These are phyloP conservation scores for Gambusia affinis DNA, from an alignment of 2,113 vertebrate genomes.

Conservation along the genomic window DNA sequence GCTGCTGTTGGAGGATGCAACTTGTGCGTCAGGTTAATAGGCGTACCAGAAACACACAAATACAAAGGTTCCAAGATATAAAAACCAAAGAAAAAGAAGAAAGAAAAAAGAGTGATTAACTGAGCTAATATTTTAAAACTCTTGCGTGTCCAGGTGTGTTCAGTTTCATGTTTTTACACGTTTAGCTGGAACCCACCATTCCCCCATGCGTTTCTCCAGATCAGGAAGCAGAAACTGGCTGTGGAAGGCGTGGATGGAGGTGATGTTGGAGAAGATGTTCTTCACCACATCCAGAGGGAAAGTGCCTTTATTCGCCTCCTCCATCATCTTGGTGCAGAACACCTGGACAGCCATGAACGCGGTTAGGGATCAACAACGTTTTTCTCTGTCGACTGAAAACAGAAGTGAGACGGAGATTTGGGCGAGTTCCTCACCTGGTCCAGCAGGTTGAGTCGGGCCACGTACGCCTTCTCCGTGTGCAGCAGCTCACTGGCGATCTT, in stretches of 20 bases:
- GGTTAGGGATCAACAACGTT: neutral
- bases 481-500: slow-evolving; percentile 96
- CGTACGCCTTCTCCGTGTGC: slow-evolving; percentile 94
- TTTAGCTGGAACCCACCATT: slow-evolving; percentile 86
- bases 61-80: too few relatives aligned
- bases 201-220: slow-evolving; percentile 95
- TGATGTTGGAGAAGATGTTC: slow-evolving; percentile 98
- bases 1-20: too few relatives aligned
- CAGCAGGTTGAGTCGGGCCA: slow-evolving; percentile 89
- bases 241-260: slow-evolving; percentile 93
- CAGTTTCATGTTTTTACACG: too few relatives aligned
- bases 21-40: too few relatives aligned
- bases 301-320: slow-evolving; percentile 92
- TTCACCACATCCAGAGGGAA: slow-evolving; percentile 94
- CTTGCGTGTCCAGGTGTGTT: too few relatives aligned
- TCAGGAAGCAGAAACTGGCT: slow-evolving; percentile 95
- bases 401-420: slow-evolving; percentile 3
- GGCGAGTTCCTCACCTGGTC: slow-evolving; percentile 73
- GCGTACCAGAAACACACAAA: too few relatives aligned
- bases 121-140: too few relatives aligned
- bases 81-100: too few relatives aligned
- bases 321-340: slow-evolving; percentile 89
- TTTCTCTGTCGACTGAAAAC: neutral
- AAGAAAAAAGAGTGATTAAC: too few relatives aligned
- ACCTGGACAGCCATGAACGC: slow-evolving; percentile 73